Percentiles rank a stretch among this genome's conserved stretches.
phyloP scores from a whole-genome alignment of 2,113 vertebrate genomes.

The Megaceryle maxima region DNA sequence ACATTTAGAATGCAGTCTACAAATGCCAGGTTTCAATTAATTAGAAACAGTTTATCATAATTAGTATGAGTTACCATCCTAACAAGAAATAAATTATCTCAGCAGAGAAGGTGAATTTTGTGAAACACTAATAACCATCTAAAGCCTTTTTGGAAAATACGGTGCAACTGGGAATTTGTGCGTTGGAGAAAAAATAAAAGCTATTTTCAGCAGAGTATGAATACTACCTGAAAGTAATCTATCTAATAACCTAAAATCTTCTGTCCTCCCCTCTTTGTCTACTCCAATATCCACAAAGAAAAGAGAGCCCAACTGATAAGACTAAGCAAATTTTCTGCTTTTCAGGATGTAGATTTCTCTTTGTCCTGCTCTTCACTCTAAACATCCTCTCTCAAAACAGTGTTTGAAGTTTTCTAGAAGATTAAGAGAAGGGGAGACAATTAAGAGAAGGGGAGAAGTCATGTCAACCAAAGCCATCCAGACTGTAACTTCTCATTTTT shows the following conservation, averaged over 20 bases:
- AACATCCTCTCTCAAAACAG: neutral
- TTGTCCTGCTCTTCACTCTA: neutral
- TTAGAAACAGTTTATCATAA: conserved; percentile 76
- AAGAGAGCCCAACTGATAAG: neutral
- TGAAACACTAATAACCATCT: conserved; percentile 48
- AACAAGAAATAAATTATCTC: conserved; percentile 72
- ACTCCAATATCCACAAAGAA: neutral
- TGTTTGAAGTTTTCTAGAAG: neutral
- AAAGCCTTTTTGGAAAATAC: conserved; percentile 42
- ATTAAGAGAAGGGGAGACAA: neutral
- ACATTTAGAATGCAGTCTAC: conserved; percentile 42
- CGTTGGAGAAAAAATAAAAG: neutral
- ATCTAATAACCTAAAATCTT: neutral
- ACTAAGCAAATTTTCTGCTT: neutral
- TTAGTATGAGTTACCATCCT: conserved; percentile 52
- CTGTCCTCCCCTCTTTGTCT: neutral
- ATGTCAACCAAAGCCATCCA: neutral
- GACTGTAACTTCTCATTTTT: neutral
- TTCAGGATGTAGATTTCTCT: neutral
- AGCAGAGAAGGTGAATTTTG: conserved; percentile 39
- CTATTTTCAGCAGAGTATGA: neutral
- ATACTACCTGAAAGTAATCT: neutral
- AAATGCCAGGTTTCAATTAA: conserved; percentile 71
- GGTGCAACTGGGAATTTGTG: neutral
- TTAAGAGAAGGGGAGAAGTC: neutral